Evolutionary conservation across 2,888 invertebrate species (phyloP).

Genomic region (Drosophila formosana): DNA sequence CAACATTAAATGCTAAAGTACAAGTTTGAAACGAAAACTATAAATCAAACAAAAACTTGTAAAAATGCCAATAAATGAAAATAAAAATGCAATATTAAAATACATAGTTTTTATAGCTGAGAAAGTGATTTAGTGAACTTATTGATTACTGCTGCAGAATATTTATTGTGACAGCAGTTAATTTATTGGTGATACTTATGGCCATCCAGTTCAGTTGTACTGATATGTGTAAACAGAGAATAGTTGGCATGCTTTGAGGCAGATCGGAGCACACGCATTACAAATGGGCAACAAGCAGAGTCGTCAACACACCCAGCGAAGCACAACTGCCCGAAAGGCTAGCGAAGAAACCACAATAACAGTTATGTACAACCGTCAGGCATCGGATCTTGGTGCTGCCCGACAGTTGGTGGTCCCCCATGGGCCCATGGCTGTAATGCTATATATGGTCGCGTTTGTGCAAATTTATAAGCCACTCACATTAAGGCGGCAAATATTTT

Average conservation of each 20-base stretch:
- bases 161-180: not conserved
- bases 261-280: slow-evolving; percentile 1
- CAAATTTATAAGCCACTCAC: slow-evolving; percentile 79
- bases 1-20: slow-evolving; percentile 11
- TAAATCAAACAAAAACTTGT: slow-evolving; percentile 6
- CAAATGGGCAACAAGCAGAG: not conserved
- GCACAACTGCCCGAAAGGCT: slow-evolving; percentile 26
- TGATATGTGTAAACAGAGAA: not conserved
- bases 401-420: slow-evolving; percentile 44
- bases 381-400: slow-evolving; percentile 26
- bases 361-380: slow-evolving; percentile 65
- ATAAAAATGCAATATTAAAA: slow-evolving; percentile 7
- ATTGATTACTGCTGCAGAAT: not conserved
- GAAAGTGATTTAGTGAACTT: not conserved
- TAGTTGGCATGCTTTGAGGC: not conserved
- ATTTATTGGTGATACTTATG: not conserved
- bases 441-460: slow-evolving; percentile 74
- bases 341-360: slow-evolving; percentile 54
- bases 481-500: slow-evolving; percentile 80
- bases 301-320: slow-evolving; percentile 33
- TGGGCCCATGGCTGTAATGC: slow-evolving; percentile 39
- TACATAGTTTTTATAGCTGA: not conserved
- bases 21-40: slow-evolving; percentile 13
- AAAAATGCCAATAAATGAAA: slow-evolving; percentile 32
- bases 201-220: not conserved